Conservation (phyloP, 2,113 vertebrate species). For the Oriolus oriolus region DNA sequence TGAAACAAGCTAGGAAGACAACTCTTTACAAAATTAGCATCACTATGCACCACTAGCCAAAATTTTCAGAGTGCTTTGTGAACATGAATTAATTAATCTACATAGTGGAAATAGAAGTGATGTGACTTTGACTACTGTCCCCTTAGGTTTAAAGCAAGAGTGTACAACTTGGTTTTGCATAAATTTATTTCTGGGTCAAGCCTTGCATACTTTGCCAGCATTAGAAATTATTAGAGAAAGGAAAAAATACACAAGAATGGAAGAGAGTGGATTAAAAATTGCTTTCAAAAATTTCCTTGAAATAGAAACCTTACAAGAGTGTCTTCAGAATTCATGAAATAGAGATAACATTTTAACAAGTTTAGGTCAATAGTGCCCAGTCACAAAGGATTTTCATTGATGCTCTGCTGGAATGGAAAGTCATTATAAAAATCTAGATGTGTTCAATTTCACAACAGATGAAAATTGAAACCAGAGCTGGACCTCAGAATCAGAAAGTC, state of each 20-base stretch:
- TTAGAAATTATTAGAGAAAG: not conserved
- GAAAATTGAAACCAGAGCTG: not conserved
- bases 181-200: constrained; percentile 31
- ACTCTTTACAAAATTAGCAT: not conserved
- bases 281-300: not conserved
- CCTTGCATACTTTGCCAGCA: not conserved
- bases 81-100: not conserved
- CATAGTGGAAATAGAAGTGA: not conserved
- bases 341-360: not conserved
- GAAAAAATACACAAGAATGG: not conserved
- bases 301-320: not conserved
- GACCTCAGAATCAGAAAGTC: not conserved
- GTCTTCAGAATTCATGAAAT: not conserved
- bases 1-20: not conserved
- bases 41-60: not conserved
- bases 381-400: not conserved
- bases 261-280: not conserved
- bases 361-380: not conserved
- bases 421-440: not conserved
- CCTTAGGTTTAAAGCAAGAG: not conserved
- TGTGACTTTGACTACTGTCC: not conserved
- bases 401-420: not conserved
- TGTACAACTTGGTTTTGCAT: not conserved
- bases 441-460: not conserved
- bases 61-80: not conserved